Evolutionary conservation across 2,113 vertebrate species (phyloP).

Genomic region (Manacus vitellinus): DNA sequence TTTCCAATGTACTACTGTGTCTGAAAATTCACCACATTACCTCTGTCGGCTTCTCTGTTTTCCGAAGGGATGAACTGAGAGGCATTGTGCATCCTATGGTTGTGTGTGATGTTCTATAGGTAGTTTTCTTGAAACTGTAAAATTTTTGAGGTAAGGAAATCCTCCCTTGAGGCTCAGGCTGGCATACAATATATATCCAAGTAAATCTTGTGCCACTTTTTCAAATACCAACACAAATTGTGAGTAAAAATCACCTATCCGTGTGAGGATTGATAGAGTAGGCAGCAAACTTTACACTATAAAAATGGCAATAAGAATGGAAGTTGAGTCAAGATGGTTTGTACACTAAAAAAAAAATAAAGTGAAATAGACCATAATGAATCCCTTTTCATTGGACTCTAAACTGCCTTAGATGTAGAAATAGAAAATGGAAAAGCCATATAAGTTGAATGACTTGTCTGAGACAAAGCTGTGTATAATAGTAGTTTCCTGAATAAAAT

Average conservation of each 20-base stretch:
- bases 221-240: background rate
- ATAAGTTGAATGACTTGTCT: background rate
- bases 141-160: background rate
- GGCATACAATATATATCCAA: background rate
- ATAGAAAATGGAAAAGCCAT: background rate
- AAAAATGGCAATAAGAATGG: background rate
- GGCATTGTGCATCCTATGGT: accelerated
- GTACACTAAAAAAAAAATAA: no score
- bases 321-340: background rate
- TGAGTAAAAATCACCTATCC: background rate
- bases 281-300: background rate
- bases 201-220: background rate
- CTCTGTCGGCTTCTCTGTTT: background rate
- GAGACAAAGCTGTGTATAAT: background rate
- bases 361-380: background rate
- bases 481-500: background rate
- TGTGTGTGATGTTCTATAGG: background rate
- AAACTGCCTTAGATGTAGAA: background rate
- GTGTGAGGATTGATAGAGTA: background rate
- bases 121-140: background rate
- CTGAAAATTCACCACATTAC: background rate
- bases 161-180: background rate
- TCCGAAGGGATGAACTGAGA: background rate
- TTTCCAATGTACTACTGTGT: background rate
- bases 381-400: background rate